Evolutionary conservation across 23 tunicate species (phyloP), one percentile per base, ranked within the genome.

Genomic region (Halocynthia aurantium): DNA sequence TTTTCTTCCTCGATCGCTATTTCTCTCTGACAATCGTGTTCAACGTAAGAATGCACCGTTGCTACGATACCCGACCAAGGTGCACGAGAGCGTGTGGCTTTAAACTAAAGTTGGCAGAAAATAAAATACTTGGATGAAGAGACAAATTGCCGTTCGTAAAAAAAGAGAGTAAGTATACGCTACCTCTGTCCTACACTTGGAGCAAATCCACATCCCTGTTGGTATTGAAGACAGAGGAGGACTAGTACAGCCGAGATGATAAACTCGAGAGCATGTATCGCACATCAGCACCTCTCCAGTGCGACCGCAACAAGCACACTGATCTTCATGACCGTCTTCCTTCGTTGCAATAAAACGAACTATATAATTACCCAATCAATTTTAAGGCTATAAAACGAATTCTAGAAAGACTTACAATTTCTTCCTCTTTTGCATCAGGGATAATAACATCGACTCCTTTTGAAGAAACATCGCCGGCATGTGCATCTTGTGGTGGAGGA

Each of bases 271-370:
- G 53, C 93, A 87, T 6, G 93, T 87, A 54, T 87, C 93, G 69
- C 93, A 87, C 93, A 87, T 87, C 51, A 87, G 62, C 0, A 87
- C 76, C 73, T 87, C 86, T 17, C 93, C 93, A 6, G 93, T 69
- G 53, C 72, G 62, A 13, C 78, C 61, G 73, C 93, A 87, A 0
- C 82, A 70, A 6, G 82, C 86, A 72, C 93, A 87, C 13, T 72
- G 66, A 54, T 87, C 93, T 51, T 87, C 86, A 55, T 66, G 75
- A 56, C 78, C 73, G 69, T 57, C 83, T 62, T 75, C 51, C 75
- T 80, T 31, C 44, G 44, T 31, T 31, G 44, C 44, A 4, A 31
- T 67, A 19, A 19, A 12, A 4, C 17, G 64, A 60, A 1, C 2
- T n/a, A 60, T 0, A 60, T 1, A 60, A 60, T 15, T 60, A 60